Base-by-base conservation (phyloP, 35 echinoderm and acorn worm species). In the Heliocidaris tuberculata region DNA sequence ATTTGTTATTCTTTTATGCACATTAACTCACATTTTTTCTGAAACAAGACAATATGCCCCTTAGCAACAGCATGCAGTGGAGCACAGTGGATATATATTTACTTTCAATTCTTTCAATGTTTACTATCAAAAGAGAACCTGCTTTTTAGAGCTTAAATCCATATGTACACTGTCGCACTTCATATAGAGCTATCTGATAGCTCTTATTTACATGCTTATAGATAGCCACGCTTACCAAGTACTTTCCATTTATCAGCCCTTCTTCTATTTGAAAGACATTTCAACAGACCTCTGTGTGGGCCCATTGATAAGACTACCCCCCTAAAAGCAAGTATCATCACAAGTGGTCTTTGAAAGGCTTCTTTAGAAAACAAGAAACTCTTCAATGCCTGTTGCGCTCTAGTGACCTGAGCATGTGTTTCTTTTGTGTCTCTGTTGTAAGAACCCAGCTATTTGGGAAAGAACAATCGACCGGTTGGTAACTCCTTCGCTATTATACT, bases 61-160 rank as follows among this genome's bases (percentile, higher is more conserved):
- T 2, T 70, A 78, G 65, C 27, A n/a, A 78, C 65, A 78, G 6
- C 6, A 71, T 71, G 0, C 61, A 71, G 3, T 71, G 61, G 19
- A 65, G 61, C 16, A 24, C 12, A 60, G 19, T 2, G 27, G 21
- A 17, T 78, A 27, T 7, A 29, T 78, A 78, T 78, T 78, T n/a
- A 78, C 65, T 78, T 78, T 78, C 27, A 78, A 78, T 78, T 78
- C 21, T 78, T n/a, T 78, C 65, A 78, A 78, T 78, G 65, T 78
- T 78, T 78, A 78, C 27, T 78, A 7, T 78, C 21, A 78, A 78
- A 78, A 78, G 65, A 78, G 65, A 78, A 9, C 21, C 65, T 78
- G 27, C 65, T 78, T 78, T 78, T n/a, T 27, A n/a, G 21, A 78
- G 65, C 65, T 78, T n/a, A 78, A 78, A n/a, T 78, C 65, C 65